phyloP scores from a whole-genome alignment of 2,797 vertebrate species.

The Galaxias olidus region DNA sequence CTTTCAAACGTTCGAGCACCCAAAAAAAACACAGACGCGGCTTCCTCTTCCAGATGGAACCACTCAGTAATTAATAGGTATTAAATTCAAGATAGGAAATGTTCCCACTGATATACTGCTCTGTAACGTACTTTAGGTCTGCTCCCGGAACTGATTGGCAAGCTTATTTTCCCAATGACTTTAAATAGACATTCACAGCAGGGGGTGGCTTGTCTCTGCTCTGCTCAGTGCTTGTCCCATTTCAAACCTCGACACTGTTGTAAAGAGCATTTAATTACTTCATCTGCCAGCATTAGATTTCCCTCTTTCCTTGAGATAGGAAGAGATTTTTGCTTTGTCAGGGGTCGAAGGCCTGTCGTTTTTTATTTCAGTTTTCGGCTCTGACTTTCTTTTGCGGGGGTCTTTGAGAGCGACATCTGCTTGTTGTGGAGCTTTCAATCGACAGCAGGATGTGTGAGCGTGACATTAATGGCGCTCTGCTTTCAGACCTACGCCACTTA shows the following conservation, averaged over 20 bases:
- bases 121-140: constrained; percentile 54
- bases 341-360: constrained; percentile 64
- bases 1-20: constrained; percentile 47
- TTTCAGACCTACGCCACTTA: constrained; percentile 76
- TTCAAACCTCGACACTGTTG: constrained; percentile 47
- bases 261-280: constrained; percentile 63
- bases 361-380: constrained; percentile 45
- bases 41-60: constrained; percentile 49
- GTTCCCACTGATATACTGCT: constrained; percentile 63
- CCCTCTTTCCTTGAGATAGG: constrained; percentile 42
- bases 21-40: constrained; percentile 45
- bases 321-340: constrained; percentile 62
- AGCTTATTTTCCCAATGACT: constrained; percentile 65
- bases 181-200: constrained; percentile 62
- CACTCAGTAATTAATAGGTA: constrained; percentile 67
- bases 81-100: constrained; percentile 67
- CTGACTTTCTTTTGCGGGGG: constrained; percentile 48
- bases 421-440: constrained; percentile 70
- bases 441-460: constrained; percentile 70
- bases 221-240: constrained; percentile 54
- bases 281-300: constrained; percentile 58
- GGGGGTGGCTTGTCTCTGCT: constrained; percentile 53
- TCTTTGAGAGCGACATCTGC: constrained; percentile 79
- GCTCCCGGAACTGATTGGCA: constrained; percentile 69
- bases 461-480: constrained; percentile 68